phyloP scores from a whole-genome alignment of 2,797 vertebrate species.

The Onychomys leucogaster region DNA sequence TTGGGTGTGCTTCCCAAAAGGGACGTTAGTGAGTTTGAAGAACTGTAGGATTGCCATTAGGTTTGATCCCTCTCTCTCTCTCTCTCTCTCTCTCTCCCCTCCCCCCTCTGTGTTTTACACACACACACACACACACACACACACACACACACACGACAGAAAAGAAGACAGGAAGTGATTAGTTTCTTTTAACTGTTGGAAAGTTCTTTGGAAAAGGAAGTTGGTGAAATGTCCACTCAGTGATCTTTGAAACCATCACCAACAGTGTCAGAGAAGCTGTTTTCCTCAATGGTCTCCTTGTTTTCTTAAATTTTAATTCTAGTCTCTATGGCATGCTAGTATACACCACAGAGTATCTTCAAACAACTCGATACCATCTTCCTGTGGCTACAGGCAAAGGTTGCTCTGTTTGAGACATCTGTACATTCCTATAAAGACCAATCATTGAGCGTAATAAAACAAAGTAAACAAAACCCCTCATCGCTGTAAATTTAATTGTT shows the following conservation, averaged over 20 bases:
- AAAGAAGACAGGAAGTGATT: constrained; percentile 71
- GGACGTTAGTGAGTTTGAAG: constrained; percentile 81
- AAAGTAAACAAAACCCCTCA: not conserved
- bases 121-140: not conserved
- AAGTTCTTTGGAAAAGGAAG: constrained; percentile 80
- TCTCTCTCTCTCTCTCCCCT: no score
- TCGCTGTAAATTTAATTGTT: not conserved
- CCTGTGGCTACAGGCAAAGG: not conserved
- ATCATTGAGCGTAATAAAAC: not conserved
- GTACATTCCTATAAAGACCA: not conserved
- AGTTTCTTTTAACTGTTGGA: constrained; percentile 79
- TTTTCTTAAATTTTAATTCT: not conserved
- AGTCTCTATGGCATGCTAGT: not conserved
- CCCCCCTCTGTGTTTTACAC: not conserved
- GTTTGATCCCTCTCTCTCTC: constrained; percentile 66
- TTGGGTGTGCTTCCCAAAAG: constrained; percentile 75
- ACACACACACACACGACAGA: not conserved
- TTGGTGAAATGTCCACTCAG: constrained; percentile 66
- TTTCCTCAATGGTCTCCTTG: not conserved
- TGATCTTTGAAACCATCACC: constrained; percentile 70
- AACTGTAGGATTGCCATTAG: constrained; percentile 76
- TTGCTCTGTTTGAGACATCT: not conserved
- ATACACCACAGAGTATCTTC: not conserved
- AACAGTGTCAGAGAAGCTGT: not conserved
- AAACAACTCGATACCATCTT: not conserved